Percentiles rank a stretch among this genome's conserved stretches.
These are phyloP conservation scores for Drosophila anomalipes DNA, from an alignment of 2,888 invertebrate genomes.

Conservation along the genomic window DNA sequence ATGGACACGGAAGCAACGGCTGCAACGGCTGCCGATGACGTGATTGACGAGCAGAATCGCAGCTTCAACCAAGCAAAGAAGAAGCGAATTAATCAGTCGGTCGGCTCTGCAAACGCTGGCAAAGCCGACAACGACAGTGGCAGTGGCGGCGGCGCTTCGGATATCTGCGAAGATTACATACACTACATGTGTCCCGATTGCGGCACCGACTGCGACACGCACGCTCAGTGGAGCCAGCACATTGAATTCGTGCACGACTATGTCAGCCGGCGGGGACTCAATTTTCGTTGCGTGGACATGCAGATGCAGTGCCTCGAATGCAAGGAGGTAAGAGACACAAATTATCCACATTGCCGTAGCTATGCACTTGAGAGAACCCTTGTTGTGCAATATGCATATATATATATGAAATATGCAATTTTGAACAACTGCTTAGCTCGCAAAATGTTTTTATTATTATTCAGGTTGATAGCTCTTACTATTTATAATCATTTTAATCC, in stretches of 20 bases:
- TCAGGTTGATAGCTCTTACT: background rate
- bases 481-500: background rate
- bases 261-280: slow-evolving; percentile 75
- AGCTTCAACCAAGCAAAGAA: slow-evolving; percentile 36
- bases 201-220: slow-evolving; percentile 76
- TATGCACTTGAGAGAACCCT: background rate
- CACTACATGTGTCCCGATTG: slow-evolving; percentile 82
- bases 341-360: background rate
- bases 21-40: slow-evolving; percentile 25
- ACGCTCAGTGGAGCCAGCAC: slow-evolving; percentile 80
- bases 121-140: slow-evolving; percentile 12
- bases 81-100: background rate
- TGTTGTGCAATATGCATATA: background rate
- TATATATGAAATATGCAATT: background rate
- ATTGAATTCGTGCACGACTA: slow-evolving; percentile 82
- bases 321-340: slow-evolving; percentile 59
- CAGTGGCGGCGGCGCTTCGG: slow-evolving; percentile 26
- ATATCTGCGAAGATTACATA: slow-evolving; percentile 79
- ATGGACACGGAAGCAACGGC: slow-evolving; percentile 52
- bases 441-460: background rate
- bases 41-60: slow-evolving; percentile 58
- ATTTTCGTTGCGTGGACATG: slow-evolving; percentile 75
- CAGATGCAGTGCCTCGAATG: slow-evolving; percentile 80
- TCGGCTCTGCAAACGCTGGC: slow-evolving; percentile 1
- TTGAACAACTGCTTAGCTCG: background rate